Percentiles rank a stretch among this genome's conserved stretches.
phyloP scores from a whole-genome alignment of 1,140 invertebrate species.

The Colletes gigas region DNA sequence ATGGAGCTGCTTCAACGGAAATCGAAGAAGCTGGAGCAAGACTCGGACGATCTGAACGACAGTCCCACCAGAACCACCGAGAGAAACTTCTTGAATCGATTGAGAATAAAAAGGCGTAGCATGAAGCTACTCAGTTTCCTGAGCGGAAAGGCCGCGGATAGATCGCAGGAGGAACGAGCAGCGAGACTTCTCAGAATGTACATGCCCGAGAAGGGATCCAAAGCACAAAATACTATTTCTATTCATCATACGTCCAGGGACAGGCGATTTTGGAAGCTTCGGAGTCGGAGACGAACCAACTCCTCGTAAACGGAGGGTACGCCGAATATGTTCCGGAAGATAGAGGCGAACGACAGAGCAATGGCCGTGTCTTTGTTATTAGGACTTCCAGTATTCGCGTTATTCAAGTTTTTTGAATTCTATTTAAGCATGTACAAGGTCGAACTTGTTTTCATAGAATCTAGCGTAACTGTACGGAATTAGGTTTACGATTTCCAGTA shows the following conservation, averaged over 20 bases:
- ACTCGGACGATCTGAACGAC: conserved; percentile 59
- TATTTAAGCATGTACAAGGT: conserved; percentile 51
- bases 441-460: conserved; percentile 61
- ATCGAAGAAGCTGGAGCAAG: conserved; percentile 62
- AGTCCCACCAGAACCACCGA: conserved; percentile 57
- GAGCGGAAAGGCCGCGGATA: conserved; percentile 69
- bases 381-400: conserved; percentile 70
- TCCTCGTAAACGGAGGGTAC: conserved; percentile 61
- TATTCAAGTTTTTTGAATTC: conserved; percentile 64
- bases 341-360: conserved; percentile 1
- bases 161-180: conserved; percentile 74
- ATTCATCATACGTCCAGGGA: conserved; percentile 78
- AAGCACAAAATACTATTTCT: conserved; percentile 75
- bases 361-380: conserved; percentile 66
- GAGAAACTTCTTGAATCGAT: conserved; percentile 68
- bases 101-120: conserved; percentile 71
- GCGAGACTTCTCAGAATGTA: conserved; percentile 74
- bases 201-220: conserved; percentile 70
- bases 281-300: conserved; percentile 75
- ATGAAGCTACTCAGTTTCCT: conserved; percentile 74
- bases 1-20: conserved; percentile 62
- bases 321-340: no score
- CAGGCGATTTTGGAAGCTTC: conserved; percentile 78
- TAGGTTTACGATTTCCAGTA: conserved; percentile 57
- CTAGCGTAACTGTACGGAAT: conserved; percentile 49